A percentile compares a stretch with the other conserved stretches of the same genome.
Evolutionary conservation across 2,113 vertebrate genomes (phyloP).

Genomic region (Haliaeetus leucogaster): DNA sequence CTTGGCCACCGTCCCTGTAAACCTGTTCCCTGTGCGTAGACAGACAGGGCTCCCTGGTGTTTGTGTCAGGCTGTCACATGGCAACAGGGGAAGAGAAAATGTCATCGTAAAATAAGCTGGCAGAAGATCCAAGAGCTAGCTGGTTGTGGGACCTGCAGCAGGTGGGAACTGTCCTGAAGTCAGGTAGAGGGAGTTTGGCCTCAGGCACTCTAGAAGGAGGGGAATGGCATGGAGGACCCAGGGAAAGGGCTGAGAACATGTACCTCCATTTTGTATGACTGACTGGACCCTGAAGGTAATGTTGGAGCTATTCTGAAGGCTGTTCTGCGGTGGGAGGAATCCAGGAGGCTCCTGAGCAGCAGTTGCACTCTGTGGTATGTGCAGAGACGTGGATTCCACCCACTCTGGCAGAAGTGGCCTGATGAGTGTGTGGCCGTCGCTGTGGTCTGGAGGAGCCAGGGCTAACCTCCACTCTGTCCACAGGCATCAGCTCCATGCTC

Average conservation of each 20-base stretch:
- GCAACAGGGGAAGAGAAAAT: neutral
- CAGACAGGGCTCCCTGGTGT: neutral
- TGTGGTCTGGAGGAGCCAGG: neutral
- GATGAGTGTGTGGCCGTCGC: neutral
- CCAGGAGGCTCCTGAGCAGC: neutral
- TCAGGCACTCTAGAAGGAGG: neutral
- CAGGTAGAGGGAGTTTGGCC: neutral
- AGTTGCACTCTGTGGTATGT: neutral
- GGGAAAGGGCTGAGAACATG: neutral
- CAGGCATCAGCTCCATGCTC: neutral
- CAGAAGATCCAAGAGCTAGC: neutral
- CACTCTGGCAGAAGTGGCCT: neutral
- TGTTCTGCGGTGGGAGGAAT: neutral
- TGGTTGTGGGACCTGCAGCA: neutral
- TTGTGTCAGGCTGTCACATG: neutral
- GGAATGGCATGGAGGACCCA: neutral
- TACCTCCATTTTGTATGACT: accelerated
- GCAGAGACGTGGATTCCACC: neutral
- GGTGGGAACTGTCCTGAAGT: neutral
- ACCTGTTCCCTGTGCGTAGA: accelerated
- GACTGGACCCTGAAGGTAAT: neutral
- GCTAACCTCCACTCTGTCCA: accelerated
- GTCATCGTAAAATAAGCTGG: neutral
- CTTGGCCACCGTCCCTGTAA: neutral
- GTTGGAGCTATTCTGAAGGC: neutral